Conservation (phyloP, 2,888 invertebrate species). For the Dicycla oo region DNA sequence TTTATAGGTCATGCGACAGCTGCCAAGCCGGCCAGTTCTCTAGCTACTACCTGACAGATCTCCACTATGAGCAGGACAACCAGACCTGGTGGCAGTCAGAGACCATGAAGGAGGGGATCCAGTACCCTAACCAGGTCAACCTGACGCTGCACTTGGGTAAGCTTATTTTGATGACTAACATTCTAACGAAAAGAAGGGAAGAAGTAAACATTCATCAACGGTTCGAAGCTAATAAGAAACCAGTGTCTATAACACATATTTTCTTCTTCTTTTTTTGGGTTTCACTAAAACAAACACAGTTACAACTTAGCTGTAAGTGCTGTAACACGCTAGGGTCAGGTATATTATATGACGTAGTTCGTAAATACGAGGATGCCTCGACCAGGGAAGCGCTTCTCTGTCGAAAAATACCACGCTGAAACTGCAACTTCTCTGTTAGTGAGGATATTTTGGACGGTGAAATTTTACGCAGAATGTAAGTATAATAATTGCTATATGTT, state of each 20-base stretch:
- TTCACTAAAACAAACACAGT: not conserved
- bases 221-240: not conserved
- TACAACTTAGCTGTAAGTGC: not conserved
- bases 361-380: too few species aligned
- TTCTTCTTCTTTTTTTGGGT: not conserved
- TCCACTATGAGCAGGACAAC: constrained; percentile 97
- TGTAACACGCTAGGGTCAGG: not conserved
- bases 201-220: not conserved
- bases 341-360: not conserved
- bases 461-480: not conserved
- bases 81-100: constrained; percentile 99
- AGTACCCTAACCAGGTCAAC: constrained; percentile 97
- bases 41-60: constrained; percentile 95
- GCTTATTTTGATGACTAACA: not conserved
- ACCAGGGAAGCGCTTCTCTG: not conserved
- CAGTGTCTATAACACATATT: not conserved
- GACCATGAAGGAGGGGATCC: constrained; percentile 98
- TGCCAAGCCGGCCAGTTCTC: constrained; percentile 92
- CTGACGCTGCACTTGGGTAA: constrained; percentile 96
- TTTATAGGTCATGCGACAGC: constrained; percentile 94
- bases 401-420: not conserved
- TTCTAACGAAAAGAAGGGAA: not conserved
- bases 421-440: not conserved
- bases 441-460: not conserved
- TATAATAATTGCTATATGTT: not conserved